Conservation (phyloP, 2,797 vertebrate species). For the Malacoctenus gilli region DNA sequence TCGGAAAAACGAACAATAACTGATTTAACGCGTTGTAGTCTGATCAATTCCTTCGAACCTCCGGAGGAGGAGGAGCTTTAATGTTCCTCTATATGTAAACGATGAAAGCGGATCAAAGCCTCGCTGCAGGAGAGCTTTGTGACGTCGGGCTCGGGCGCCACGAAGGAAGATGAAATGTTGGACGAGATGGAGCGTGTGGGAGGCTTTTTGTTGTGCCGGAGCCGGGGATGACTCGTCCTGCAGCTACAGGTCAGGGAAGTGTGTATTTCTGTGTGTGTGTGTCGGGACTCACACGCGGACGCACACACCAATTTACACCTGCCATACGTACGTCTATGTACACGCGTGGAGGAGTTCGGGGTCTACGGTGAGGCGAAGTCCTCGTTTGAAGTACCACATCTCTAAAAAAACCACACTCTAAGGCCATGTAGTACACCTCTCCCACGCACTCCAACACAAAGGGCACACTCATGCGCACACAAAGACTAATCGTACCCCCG, state of each 20-base stretch:
- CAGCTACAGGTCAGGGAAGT: conserved; percentile 51
- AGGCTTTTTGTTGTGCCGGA: conserved; percentile 36
- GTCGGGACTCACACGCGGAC: conserved; percentile 40
- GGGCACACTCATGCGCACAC: conserved; percentile 40
- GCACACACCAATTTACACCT: conserved; percentile 1
- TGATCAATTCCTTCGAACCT: no score
- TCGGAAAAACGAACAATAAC: no score
- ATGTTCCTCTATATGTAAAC: neutral
- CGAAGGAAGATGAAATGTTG: conserved; percentile 22
- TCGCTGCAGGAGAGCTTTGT: neutral
- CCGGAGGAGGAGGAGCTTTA: neutral
- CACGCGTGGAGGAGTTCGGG: conserved; percentile 19
- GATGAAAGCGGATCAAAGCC: neutral
- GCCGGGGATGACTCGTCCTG: conserved; percentile 25
- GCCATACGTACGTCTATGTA: conserved; percentile 19
- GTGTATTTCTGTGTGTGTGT: conserved; percentile 19
- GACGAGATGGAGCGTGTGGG: conserved; percentile 48
- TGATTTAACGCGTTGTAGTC: no score
- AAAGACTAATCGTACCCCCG: conserved; percentile 56
- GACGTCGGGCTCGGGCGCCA: conserved; percentile 6
- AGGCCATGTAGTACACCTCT: conserved; percentile 63
- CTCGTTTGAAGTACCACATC: conserved; percentile 56
- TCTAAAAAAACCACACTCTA: conserved; percentile 54
- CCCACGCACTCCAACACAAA: conserved; percentile 69
- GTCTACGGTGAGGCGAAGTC: conserved; percentile 25